Conservation (phyloP, 1,140 invertebrate species). For the Tetragnatha versicolor region DNA sequence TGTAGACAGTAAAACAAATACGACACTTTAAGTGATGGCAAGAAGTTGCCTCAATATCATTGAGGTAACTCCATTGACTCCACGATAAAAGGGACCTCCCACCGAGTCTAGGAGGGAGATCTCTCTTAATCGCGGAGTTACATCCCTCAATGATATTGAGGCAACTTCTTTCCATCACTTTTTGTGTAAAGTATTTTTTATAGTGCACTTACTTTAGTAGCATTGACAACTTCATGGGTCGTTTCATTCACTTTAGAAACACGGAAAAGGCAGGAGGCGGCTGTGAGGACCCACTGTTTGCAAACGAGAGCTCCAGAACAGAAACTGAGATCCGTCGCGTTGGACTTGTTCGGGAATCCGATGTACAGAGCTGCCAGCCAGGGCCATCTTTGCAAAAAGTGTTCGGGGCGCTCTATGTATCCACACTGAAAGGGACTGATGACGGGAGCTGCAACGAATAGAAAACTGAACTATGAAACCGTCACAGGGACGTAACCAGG, state of each 20-base stretch:
- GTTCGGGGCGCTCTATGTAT: slow-evolving; percentile 4
- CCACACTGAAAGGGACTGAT: slow-evolving; percentile 2
- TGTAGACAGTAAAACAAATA: background rate
- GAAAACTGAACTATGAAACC: too few species aligned
- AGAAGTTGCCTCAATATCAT: too few species aligned
- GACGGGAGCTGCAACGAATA: background rate
- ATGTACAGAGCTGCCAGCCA: slow-evolving; percentile 39
- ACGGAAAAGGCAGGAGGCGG: slow-evolving; percentile 27
- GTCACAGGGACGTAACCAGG: too few species aligned
- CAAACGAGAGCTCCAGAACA: slow-evolving; percentile 37
- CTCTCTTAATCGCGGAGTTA: too few species aligned
- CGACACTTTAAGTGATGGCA: too few species aligned
- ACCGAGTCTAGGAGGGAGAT: too few species aligned
- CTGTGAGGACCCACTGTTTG: slow-evolving; percentile 23
- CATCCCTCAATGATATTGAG: too few species aligned
- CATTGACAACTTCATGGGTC: background rate
- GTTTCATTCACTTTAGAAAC: background rate
- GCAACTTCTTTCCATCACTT: too few species aligned
- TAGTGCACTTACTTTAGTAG: background rate
- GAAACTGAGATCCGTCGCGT: background rate
- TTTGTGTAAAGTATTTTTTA: too few species aligned
- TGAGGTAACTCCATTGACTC: too few species aligned
- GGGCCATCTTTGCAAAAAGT: slow-evolving; percentile 14
- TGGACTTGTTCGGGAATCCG: background rate
- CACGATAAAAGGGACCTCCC: too few species aligned